Evolutionary conservation across 2,888 invertebrate species (phyloP).

Genomic region (Gisinianus flammeolus): DNA sequence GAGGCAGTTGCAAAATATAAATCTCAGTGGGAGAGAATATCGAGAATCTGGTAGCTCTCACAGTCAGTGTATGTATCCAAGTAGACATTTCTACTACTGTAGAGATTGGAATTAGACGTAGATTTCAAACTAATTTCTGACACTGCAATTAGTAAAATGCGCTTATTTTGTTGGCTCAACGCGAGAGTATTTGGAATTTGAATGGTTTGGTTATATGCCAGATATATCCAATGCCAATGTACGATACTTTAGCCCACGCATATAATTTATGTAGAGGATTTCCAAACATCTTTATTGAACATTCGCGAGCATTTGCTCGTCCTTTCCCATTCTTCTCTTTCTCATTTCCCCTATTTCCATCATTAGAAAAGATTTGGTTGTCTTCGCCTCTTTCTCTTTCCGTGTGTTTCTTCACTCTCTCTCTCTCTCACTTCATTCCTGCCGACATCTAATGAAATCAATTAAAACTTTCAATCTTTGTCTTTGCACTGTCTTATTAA

Average conservation of each 20-base stretch:
- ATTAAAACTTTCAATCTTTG: conserved; percentile 46
- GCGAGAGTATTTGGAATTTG: neutral
- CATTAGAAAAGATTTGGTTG: conserved; percentile 30
- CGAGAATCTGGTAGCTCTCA: no score
- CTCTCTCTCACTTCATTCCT: neutral
- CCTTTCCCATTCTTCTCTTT: neutral
- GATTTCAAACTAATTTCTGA: neutral
- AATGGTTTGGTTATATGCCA: neutral
- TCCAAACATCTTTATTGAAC: neutral
- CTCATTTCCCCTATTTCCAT: neutral
- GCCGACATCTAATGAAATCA: conserved; percentile 40
- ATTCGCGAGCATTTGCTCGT: neutral
- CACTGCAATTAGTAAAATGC: neutral
- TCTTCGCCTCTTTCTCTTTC: neutral
- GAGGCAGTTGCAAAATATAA: no score
- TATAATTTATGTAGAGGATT: neutral
- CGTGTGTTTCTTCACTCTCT: neutral
- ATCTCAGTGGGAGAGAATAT: no score
- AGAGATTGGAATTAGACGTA: no score
- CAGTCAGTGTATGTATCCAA: no score
- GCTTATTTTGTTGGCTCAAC: conserved; percentile 8
- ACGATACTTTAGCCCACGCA: no score
- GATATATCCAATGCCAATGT: no score
- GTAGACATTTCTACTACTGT: no score
- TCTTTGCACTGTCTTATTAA: conserved; percentile 30